These are phyloP conservation scores for Picus viridis DNA, from an alignment of 2,797 vertebrate genomes.

Conservation along the genomic window DNA sequence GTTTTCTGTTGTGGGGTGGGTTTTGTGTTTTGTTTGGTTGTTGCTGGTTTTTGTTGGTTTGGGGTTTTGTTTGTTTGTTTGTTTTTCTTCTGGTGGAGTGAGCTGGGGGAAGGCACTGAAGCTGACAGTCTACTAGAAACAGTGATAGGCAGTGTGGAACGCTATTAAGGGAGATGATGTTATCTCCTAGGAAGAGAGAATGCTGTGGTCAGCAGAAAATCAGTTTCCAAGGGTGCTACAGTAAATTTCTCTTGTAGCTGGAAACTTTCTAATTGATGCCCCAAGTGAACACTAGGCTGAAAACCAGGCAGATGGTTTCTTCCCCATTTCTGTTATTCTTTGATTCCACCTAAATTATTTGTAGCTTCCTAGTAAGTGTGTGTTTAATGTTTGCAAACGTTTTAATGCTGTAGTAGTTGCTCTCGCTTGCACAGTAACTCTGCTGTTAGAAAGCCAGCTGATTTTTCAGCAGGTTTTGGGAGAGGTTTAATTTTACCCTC, in stretches of 20 bases:
- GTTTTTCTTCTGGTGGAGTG: neutral
- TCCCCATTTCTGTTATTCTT: neutral
- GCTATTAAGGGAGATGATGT: slow-evolving; percentile 12
- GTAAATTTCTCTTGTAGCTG: slow-evolving; percentile 29
- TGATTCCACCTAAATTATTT: neutral
- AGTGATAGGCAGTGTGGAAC: neutral
- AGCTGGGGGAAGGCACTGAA: neutral
- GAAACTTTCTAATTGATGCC: slow-evolving; percentile 42
- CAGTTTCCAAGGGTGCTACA: neutral
- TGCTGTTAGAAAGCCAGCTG: neutral
- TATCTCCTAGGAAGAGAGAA: slow-evolving; percentile 41
- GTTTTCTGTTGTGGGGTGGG: no score
- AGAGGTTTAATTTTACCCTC: neutral
- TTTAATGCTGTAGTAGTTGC: neutral
- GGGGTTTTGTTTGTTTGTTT: neutral
- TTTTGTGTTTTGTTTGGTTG: no score
- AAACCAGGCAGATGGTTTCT: slow-evolving; percentile 12
- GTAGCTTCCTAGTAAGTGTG: neutral
- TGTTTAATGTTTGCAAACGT: neutral
- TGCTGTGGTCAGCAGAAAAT: slow-evolving; percentile 2
- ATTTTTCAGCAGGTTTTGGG: neutral
- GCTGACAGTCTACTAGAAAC: neutral
- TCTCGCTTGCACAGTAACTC: neutral
- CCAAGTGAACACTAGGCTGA: neutral
- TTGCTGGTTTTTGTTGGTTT: neutral